Percentiles rank a stretch among this genome's conserved stretches.
Conservation (phyloP, 2,888 invertebrate genomes). For the Caenorhabditis plicata region DNA sequence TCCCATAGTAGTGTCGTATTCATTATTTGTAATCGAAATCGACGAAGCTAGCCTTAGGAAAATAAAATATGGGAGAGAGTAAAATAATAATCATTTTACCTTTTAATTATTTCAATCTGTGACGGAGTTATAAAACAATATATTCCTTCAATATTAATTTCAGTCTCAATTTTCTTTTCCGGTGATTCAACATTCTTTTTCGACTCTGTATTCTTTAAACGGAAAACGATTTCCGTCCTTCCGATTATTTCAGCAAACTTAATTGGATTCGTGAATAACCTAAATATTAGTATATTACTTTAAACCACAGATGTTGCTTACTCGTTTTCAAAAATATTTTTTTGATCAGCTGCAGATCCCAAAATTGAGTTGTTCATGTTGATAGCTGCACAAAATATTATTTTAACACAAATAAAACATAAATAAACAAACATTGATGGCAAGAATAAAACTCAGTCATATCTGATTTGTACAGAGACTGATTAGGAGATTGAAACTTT, state of each 20-base stretch:
- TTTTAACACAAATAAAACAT: background rate
- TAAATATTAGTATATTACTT: conserved; percentile 6
- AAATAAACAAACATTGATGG: conserved; percentile 22
- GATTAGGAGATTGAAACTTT: conserved; percentile 28
- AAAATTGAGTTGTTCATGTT: no score
- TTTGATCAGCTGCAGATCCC: no score
- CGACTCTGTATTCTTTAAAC: conserved; percentile 34
- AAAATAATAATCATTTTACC: no score
- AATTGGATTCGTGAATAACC: conserved; percentile 44
- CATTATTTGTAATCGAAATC: background rate
- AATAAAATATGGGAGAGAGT: no score
- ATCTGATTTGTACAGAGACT: conserved; percentile 30
- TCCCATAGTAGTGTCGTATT: conserved; percentile 26
- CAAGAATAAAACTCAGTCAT: conserved; percentile 40
- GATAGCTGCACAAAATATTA: no score
- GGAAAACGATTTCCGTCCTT: conserved; percentile 36
- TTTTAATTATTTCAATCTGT: conserved; percentile 43
- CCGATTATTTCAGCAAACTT: conserved; percentile 45
- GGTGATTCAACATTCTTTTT: conserved; percentile 18
- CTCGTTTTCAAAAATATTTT: no score
- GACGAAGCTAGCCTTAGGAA: no score
- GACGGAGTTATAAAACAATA: conserved; percentile 44
- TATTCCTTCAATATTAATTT: conserved; percentile 41
- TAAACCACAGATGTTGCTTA: no score
- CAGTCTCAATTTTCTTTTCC: conserved; percentile 47